Evolutionary conservation across 2,113 vertebrate species (phyloP).

Genomic region (Lota lota): DNA sequence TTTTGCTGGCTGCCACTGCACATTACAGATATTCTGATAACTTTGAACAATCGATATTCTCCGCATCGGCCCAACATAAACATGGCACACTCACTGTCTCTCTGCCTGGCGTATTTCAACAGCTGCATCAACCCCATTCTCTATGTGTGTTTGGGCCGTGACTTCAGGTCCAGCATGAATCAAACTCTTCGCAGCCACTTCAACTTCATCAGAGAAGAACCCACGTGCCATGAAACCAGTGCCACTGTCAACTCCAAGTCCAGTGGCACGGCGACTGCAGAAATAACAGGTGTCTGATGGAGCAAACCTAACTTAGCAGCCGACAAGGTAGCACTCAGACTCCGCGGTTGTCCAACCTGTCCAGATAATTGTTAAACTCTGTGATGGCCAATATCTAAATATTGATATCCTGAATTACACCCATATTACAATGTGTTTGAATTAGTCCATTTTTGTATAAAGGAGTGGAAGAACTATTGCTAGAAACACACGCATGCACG

Average conservation of each 20-base stretch:
- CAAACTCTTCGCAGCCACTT: constrained; percentile 69
- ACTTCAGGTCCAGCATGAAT: constrained; percentile 72
- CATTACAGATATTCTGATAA: constrained; percentile 50
- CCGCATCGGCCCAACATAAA: accelerated
- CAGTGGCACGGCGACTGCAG: too few relatives aligned
- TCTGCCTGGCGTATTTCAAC: constrained; percentile 81
- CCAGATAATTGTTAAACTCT: too few relatives aligned
- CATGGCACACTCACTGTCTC: constrained; percentile 36
- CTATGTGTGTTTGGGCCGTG: constrained; percentile 76
- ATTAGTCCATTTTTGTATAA: too few relatives aligned
- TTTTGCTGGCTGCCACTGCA: constrained; percentile 85
- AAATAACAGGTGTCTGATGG: too few relatives aligned
- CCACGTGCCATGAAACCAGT: not conserved
- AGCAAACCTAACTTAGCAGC: too few relatives aligned
- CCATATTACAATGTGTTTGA: too few relatives aligned
- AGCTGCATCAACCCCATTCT: constrained; percentile 89
- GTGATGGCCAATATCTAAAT: too few relatives aligned
- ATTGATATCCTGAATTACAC: too few relatives aligned
- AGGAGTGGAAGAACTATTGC: too few relatives aligned
- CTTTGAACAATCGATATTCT: accelerated
- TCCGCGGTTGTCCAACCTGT: too few relatives aligned
- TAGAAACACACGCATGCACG: too few relatives aligned
- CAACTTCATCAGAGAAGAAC: constrained; percentile 73
- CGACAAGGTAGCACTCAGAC: too few relatives aligned
- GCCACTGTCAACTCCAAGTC: constrained; percentile 36